Evolutionary conservation across 1,140 invertebrate genomes (phyloP).

Genomic region (Cydia strobilella): DNA sequence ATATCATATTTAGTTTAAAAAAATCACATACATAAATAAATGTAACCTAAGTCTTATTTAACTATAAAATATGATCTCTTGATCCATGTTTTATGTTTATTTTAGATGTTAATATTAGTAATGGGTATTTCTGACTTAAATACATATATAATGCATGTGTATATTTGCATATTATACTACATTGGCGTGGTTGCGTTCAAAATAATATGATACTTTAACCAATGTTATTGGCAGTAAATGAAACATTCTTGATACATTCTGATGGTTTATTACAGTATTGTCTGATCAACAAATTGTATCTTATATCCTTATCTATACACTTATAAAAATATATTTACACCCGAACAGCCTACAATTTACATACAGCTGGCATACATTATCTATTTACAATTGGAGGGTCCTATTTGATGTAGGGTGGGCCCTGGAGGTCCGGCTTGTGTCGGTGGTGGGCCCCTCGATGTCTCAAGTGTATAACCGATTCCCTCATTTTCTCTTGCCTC

Average conservation of each 20-base stretch:
- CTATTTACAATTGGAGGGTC: constrained; percentile 40
- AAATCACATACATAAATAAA: too few species aligned
- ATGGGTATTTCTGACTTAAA: too few species aligned
- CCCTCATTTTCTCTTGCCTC: constrained; percentile 69
- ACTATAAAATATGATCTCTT: too few species aligned
- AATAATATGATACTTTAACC: neutral
- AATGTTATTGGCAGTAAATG: constrained; percentile 40
- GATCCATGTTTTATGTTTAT: too few species aligned
- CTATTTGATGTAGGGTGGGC: constrained; percentile 70
- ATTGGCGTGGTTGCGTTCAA: neutral
- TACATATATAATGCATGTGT: too few species aligned
- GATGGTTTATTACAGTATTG: constrained; percentile 72
- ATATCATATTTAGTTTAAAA: too few species aligned
- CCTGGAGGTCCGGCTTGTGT: constrained; percentile 57
- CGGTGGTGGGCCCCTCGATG: constrained; percentile 68
- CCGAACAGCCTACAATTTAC: constrained; percentile 46
- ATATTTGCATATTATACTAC: too few species aligned
- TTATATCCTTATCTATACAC: constrained; percentile 60
- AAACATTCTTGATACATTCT: constrained; percentile 50
- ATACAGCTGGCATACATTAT: constrained; percentile 41
- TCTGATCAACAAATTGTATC: constrained; percentile 69
- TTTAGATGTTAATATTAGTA: too few species aligned
- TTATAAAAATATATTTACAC: constrained; percentile 72
- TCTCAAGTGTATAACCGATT: constrained; percentile 67
- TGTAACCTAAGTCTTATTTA: too few species aligned